Conservation (phyloP, 2,113 vertebrate species). For the Acrocephalus kingi region DNA sequence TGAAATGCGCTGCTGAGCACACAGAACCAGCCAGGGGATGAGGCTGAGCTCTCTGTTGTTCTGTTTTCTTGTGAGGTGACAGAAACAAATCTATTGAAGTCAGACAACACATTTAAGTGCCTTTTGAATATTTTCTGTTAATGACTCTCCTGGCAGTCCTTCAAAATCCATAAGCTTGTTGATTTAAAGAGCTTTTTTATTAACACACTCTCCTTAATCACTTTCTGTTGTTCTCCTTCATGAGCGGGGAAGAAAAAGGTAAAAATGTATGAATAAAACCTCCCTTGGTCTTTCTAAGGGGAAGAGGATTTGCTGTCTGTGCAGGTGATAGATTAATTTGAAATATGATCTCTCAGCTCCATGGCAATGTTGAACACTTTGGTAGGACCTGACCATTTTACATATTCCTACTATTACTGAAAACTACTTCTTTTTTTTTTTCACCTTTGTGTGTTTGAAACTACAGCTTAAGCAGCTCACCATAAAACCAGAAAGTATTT, state of each 20-base stretch:
- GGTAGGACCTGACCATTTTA: not conserved
- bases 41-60: not conserved
- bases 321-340: not conserved
- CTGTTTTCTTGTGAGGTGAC: slow-evolving; percentile 28
- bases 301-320: not conserved
- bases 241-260: too few species aligned
- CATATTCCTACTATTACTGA: not conserved
- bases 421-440: slow-evolving; percentile 15
- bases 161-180: slow-evolving; percentile 60
- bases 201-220: slow-evolving; percentile 41
- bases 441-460: slow-evolving; percentile 27
- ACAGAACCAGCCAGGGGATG: not conserved
- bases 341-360: not conserved
- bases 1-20: not conserved
- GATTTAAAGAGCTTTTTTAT: slow-evolving; percentile 51
- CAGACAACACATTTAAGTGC: slow-evolving; percentile 21
- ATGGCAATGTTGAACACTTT: not conserved
- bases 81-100: slow-evolving; percentile 50
- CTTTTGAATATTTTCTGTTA: slow-evolving; percentile 56
- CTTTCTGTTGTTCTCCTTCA: slow-evolving; percentile 23
- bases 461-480: slow-evolving; percentile 17
- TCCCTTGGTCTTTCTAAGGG: not conserved
- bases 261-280: not conserved
- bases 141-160: slow-evolving; percentile 53
- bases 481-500: not conserved